phyloP scores from a whole-genome alignment of 2,888 invertebrate genomes.

The Ormyrus rosae region DNA sequence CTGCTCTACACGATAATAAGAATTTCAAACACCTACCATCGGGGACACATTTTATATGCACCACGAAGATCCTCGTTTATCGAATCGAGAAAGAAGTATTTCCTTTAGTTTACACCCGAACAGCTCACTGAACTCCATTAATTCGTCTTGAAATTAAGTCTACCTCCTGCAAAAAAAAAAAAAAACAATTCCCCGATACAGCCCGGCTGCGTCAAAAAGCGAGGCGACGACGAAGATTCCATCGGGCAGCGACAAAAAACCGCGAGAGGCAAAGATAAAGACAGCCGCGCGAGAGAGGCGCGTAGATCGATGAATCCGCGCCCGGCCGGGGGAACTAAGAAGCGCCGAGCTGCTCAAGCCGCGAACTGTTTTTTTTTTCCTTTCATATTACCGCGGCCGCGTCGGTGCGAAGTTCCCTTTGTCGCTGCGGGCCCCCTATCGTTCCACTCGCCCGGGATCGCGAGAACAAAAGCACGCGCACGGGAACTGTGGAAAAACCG shows the following conservation, averaged over 20 bases:
- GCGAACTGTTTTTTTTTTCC: slow-evolving; percentile 3
- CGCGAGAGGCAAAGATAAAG: background rate
- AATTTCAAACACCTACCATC: no score
- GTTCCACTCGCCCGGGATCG: no score
- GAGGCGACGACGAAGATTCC: background rate
- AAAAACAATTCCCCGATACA: background rate
- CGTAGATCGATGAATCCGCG: slow-evolving; percentile 25
- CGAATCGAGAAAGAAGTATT: no score
- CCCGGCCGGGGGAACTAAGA: background rate
- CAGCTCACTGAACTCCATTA: no score
- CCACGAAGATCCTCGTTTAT: no score
- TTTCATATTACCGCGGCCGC: slow-evolving; percentile 21
- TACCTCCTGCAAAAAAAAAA: no score
- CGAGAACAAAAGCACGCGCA: background rate
- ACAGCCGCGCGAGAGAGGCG: background rate
- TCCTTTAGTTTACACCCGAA: no score
- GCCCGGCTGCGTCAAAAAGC: background rate
- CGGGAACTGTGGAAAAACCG: background rate
- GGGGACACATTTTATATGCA: no score
- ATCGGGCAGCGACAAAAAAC: background rate
- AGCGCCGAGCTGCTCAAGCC: background rate
- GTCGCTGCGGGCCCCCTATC: background rate
- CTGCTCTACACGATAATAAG: no score
- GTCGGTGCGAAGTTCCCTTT: slow-evolving; percentile 22
- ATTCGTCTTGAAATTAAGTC: no score